Evolutionary conservation across 2,113 vertebrate genomes (phyloP), one percentile per base, ranked within the genome.

Genomic region (Todiramphus chloris): DNA sequence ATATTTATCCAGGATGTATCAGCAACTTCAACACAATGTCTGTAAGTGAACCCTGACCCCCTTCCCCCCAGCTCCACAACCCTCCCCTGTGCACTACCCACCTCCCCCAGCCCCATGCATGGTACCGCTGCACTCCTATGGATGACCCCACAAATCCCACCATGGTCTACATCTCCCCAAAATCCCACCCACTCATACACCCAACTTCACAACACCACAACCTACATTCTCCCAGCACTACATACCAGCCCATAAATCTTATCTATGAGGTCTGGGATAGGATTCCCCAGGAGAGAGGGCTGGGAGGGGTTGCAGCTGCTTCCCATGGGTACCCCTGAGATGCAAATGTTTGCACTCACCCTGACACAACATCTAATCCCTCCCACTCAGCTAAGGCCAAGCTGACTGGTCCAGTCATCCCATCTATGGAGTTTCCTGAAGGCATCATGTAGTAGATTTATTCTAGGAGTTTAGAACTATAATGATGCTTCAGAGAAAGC

Each of bases 61-160:
- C 43, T 13, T 43, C 14, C 31, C 41, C 41, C 60, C 14, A 66
- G 9, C 4, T 70, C 63, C 39, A 48, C n/a, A 72, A 14, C 41
- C 13, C 28, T 87, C 10, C 30, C 15, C 53, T 73, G 2, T 3
- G 14, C 0, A 1, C 28, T 39, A 2, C 48, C 20, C 17, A n/a
- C 35, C 33, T 78, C 25, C 53, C 27, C 56, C 70, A 82, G 31
- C 31, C 33, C 41, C 16, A 9, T 35, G 7, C 43, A 20, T 6
- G 30, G 25, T 62, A 63, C 2, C 30, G 1, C n/a, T 68, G 39
- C 21, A 16, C 14, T 72, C 30, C 27, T 62, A 0, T 13, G 16
- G 48, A 19, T 10, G 17, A 74, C n/a, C 59, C 43, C 67, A 81
- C 2, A 48, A 53, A 87, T 63, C 13, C n/a, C 56, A 87, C 24